phyloP scores from a whole-genome alignment of 1,140 invertebrate genomes.

The Contarinia nasturtii region DNA sequence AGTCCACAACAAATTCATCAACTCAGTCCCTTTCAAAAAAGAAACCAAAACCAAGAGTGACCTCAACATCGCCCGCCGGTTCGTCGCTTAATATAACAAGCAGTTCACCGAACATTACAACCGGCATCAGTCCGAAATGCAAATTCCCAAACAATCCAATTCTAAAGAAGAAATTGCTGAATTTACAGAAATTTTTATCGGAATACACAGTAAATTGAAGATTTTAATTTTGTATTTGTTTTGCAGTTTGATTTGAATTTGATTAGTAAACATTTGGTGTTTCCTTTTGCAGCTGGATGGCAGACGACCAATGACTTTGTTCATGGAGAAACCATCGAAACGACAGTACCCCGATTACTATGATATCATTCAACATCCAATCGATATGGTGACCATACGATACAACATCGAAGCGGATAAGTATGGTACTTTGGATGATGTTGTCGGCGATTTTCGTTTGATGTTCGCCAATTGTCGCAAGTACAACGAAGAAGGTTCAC shows the following conservation, averaged over 20 bases:
- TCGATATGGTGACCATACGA: conserved; percentile 89
- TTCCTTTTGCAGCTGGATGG: conserved; percentile 33
- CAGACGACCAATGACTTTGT: conserved; percentile 70
- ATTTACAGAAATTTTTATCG: conserved; percentile 52
- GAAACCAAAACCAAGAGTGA: conserved; percentile 10
- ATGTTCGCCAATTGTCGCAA: conserved; percentile 94
- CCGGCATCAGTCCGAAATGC: conserved; percentile 26
- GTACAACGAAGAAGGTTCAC: conserved; percentile 90
- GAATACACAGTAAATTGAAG: conserved; percentile 43
- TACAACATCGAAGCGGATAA: conserved; percentile 63
- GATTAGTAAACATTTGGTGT: conserved; percentile 12
- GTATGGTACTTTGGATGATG: conserved; percentile 37
- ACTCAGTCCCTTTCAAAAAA: conserved; percentile 10
- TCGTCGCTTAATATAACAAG: conserved; percentile 6
- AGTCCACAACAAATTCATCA: conserved; percentile 3
- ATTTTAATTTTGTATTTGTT: too few species aligned
- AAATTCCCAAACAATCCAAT: conserved; percentile 31
- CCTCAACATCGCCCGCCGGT: conserved; percentile 12
- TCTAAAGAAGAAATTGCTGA: conserved; percentile 52
- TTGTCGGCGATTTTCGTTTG: conserved; percentile 43
- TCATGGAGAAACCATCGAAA: conserved; percentile 92
- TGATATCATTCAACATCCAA: conserved; percentile 81
- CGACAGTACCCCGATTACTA: conserved; percentile 94
- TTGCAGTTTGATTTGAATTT: not conserved
- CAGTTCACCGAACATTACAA: conserved; percentile 9